Conservation (phyloP, 2,797 vertebrate genomes). For the Paramormyrops hopkinsi region DNA sequence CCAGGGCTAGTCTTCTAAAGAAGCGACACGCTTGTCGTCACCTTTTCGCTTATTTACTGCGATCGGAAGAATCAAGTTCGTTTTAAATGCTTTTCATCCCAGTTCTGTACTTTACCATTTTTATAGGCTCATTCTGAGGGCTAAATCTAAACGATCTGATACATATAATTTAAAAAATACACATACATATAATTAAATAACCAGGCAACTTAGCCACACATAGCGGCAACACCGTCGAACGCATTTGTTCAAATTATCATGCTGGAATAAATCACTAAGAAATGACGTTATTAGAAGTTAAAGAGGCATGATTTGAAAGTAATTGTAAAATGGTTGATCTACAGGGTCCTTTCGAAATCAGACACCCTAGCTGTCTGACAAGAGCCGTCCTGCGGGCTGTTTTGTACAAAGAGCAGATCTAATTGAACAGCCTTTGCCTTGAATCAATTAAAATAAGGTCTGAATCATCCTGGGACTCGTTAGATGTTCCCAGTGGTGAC, state of each 20-base stretch:
- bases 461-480: constrained; percentile 15
- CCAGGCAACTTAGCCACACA: not conserved
- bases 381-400: not conserved
- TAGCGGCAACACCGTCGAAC: not conserved
- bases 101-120: not conserved
- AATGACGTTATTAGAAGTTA: not conserved
- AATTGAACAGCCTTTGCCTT: constrained; percentile 1
- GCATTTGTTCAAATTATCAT: not conserved
- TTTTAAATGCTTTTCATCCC: not conserved
- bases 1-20: not conserved
- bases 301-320: not conserved
- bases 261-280: not conserved
- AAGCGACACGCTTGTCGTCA: not conserved
- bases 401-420: not conserved
- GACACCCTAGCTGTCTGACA: not conserved
- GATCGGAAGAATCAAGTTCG: not conserved
- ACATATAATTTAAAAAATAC: not conserved
- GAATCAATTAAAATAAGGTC: constrained; percentile 19
- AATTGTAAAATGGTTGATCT: not conserved
- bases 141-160: not conserved
- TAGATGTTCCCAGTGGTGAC: constrained; percentile 22
- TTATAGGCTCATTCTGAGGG: not conserved
- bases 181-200: not conserved
- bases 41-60: not conserved
- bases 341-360: not conserved